Base-by-base conservation (phyloP, 2,888 invertebrate genomes). In the Axea sp. region DNA sequence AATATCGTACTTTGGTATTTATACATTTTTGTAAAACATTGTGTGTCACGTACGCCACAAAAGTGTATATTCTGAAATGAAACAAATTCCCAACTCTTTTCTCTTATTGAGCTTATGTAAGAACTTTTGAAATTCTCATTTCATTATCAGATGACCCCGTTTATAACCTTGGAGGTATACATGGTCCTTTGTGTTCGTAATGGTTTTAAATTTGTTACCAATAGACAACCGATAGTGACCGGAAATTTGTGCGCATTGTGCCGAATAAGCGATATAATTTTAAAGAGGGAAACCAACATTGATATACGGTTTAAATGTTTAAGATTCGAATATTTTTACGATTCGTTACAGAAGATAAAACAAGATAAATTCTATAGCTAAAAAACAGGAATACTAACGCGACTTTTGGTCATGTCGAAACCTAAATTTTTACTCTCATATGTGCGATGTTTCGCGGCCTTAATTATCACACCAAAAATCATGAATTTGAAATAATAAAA, bases 141-240 rank as follows among this genome's bases (percentile, higher is more conserved):
- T 53, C 35, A 28, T 12, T 76, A 76, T 76, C 77, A 35, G 77
- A 77, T 77, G 73, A 60, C 75, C 76, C 68, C 76, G 73, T 77
- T 77, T 28, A 8, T 45, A 53, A 43, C 65, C 60, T 76, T 64
- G 35, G 28, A n/a, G n/a, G 17, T 24, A 43, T 26, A 35, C 41
- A 59, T 26, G 68, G 74, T 60, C 76, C 71, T 67, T 68, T 71
- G 51, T 74, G 68, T 62, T 31, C 19, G 55, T 74, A 75, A 77
- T 75, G 74, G 75, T 75, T 77, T 75, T 62, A 64, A 60, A 37
- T 53, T 15, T 64, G 45, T 43, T 26, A 26, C 51, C 11, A 30
- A 51, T 64, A 51, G 33, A 43, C 51, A 51, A 51, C 24, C 43
- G 51, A 64, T 64, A 51, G 5, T 22, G n/a, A 51, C 51, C 51